Conservation (phyloP, 2,888 invertebrate genomes). For the Eupithecia pulchellata region DNA sequence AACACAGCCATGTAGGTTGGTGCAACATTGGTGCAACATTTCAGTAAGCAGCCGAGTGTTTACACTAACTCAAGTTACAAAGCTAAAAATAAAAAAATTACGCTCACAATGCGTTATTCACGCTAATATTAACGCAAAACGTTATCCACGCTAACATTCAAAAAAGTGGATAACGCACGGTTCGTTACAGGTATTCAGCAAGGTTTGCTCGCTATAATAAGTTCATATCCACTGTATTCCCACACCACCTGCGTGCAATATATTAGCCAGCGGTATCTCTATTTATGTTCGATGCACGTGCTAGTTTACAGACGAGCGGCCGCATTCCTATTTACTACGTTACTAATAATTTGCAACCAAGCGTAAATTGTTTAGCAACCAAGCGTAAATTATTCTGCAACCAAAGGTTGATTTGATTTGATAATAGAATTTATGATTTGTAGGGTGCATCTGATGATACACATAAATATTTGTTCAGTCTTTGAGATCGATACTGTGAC, state of each 20-base stretch:
- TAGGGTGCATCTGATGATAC: not conserved
- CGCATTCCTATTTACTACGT: slow-evolving; percentile 10
- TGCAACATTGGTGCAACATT: too few species aligned
- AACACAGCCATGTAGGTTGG: too few species aligned
- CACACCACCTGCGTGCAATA: slow-evolving; percentile 48
- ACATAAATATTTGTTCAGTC: not conserved
- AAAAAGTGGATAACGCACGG: too few species aligned
- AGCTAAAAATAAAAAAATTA: too few species aligned
- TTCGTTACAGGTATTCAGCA: too few species aligned
- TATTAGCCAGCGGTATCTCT: slow-evolving; percentile 59
- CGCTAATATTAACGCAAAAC: too few species aligned
- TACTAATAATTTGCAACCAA: slow-evolving; percentile 13
- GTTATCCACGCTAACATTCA: too few species aligned
- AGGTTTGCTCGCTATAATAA: too few species aligned
- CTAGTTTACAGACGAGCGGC: slow-evolving; percentile 33
- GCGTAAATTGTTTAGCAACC: not conserved
- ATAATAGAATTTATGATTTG: slow-evolving; percentile 7
- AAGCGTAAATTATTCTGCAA: not conserved
- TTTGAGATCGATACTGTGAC: not conserved
- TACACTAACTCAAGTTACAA: too few species aligned
- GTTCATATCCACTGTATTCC: slow-evolving; percentile 36
- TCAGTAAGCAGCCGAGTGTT: too few species aligned
- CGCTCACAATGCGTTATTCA: too few species aligned
- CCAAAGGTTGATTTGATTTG: slow-evolving; percentile 5
- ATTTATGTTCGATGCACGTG: slow-evolving; percentile 61